Percentiles rank a stretch among this genome's conserved stretches.
Evolutionary conservation across 2,797 vertebrate genomes (phyloP).

Genomic region (Gymnothorax javanicus): DNA sequence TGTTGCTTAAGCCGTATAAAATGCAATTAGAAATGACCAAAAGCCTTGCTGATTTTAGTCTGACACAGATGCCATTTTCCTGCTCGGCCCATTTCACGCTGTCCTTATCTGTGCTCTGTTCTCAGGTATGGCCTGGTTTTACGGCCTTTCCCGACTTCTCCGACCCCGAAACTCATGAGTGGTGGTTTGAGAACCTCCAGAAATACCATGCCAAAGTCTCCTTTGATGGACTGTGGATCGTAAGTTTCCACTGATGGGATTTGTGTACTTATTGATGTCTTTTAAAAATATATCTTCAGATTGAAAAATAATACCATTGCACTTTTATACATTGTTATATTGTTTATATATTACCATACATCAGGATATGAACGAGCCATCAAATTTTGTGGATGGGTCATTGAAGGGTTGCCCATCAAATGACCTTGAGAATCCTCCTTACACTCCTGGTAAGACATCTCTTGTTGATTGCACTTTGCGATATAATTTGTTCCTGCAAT

Average conservation of each 20-base stretch:
- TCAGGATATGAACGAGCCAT: slow-evolving; percentile 92
- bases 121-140: slow-evolving; percentile 85
- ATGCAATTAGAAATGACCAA: slow-evolving; percentile 5
- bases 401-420: slow-evolving; percentile 75
- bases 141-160: slow-evolving; percentile 87
- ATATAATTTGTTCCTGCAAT: neutral
- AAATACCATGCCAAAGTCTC: slow-evolving; percentile 73
- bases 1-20: neutral
- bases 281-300: neutral
- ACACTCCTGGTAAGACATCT: slow-evolving; percentile 72
- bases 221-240: slow-evolving; percentile 88
- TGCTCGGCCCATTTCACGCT: neutral
- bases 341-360: neutral
- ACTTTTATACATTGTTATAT: neutral
- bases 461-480: neutral
- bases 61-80: neutral
- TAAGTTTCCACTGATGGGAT: slow-evolving; percentile 62
- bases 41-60: neutral
- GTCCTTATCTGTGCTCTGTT: neutral
- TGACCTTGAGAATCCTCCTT: slow-evolving; percentile 80
- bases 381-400: slow-evolving; percentile 86
- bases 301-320: neutral
- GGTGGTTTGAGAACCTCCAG: slow-evolving; percentile 87
- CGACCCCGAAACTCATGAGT: slow-evolving; percentile 74
- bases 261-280: neutral